These are phyloP conservation scores for Pagrus major DNA, from an alignment of 2,113 vertebrate species.

Conservation along the genomic window DNA sequence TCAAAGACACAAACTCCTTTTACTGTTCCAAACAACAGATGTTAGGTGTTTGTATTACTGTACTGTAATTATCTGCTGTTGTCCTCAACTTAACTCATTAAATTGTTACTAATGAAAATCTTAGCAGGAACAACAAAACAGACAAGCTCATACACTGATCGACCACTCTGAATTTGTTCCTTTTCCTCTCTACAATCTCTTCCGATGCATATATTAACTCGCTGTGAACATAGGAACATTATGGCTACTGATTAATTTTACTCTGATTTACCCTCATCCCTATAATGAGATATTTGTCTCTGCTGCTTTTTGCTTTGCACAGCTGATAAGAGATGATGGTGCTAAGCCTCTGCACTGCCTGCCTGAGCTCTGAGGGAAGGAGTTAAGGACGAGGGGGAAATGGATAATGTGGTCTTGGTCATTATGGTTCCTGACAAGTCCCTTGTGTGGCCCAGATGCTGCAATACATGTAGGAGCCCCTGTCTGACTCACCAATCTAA, in stretches of 20 bases:
- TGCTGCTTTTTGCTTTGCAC: constrained; percentile 38
- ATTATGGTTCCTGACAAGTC: constrained; percentile 61
- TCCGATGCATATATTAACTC: constrained; percentile 32
- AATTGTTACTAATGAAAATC: constrained; percentile 19
- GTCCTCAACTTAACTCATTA: constrained; percentile 17
- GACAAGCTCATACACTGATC: constrained; percentile 3
- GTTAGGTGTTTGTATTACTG: neutral
- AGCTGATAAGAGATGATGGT: constrained; percentile 51
- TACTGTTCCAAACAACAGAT: constrained; percentile 28
- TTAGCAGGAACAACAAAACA: constrained; percentile 28
- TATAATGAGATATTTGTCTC: constrained; percentile 67
- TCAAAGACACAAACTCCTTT: constrained; percentile 1
- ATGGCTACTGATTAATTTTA: constrained; percentile 55
- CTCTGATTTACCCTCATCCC: constrained; percentile 39
- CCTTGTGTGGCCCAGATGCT: constrained; percentile 46
- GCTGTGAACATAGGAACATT: constrained; percentile 14
- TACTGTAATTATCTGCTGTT: constrained; percentile 6
- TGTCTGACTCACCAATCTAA: constrained; percentile 22
- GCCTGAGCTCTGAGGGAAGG: constrained; percentile 2
- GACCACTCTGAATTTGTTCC: constrained; percentile 18
- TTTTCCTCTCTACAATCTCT: constrained; percentile 9
- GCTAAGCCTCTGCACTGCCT: constrained; percentile 37
- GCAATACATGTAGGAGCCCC: constrained; percentile 18
- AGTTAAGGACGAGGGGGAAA: neutral
- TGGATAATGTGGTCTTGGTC: constrained; percentile 54